A percentile compares a stretch with the other conserved stretches of the same genome.
Conservation (phyloP, 2,797 vertebrate genomes). For the Knipowitschia caucasica region DNA sequence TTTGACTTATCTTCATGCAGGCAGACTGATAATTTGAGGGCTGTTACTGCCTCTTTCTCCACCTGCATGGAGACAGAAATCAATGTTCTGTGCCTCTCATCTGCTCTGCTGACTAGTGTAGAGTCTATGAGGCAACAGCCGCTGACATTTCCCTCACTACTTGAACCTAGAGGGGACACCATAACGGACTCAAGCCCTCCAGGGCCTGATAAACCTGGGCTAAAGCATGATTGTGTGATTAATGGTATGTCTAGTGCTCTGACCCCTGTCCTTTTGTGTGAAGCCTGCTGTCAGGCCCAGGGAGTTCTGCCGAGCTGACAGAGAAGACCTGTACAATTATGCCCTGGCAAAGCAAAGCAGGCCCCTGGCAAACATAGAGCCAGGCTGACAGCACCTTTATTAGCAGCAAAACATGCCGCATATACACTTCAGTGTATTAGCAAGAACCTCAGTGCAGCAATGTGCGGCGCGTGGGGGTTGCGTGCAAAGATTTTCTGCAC, state of each 20-base stretch:
- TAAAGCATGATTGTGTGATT: slow-evolving; percentile 69
- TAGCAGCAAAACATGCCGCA: slow-evolving; percentile 38
- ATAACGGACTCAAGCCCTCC: slow-evolving; percentile 43
- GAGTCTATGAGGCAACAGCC: slow-evolving; percentile 61
- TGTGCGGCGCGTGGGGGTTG: neutral
- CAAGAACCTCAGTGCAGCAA: slow-evolving; percentile 26
- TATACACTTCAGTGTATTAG: slow-evolving; percentile 28
- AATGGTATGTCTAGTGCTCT: slow-evolving; percentile 64
- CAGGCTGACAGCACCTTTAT: slow-evolving; percentile 55
- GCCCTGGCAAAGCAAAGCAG: slow-evolving; percentile 55
- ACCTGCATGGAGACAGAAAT: slow-evolving; percentile 65
- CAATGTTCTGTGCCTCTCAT: slow-evolving; percentile 64
- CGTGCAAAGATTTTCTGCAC: slow-evolving; percentile 18
- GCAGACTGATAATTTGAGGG: slow-evolving; percentile 45
- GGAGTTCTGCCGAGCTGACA: slow-evolving; percentile 55
- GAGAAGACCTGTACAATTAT: slow-evolving; percentile 61
- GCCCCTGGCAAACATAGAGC: slow-evolving; percentile 52
- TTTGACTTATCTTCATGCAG: slow-evolving; percentile 40
- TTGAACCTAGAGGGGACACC: slow-evolving; percentile 47
- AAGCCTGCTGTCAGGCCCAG: slow-evolving; percentile 46
- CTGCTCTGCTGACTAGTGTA: slow-evolving; percentile 50
- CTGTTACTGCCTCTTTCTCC: slow-evolving; percentile 43
- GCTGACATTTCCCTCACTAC: slow-evolving; percentile 60
- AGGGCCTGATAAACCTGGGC: slow-evolving; percentile 60
- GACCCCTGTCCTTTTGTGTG: slow-evolving; percentile 63